phyloP scores from a whole-genome alignment of 2,888 invertebrate genomes.

The Tyria jacobaeae region DNA sequence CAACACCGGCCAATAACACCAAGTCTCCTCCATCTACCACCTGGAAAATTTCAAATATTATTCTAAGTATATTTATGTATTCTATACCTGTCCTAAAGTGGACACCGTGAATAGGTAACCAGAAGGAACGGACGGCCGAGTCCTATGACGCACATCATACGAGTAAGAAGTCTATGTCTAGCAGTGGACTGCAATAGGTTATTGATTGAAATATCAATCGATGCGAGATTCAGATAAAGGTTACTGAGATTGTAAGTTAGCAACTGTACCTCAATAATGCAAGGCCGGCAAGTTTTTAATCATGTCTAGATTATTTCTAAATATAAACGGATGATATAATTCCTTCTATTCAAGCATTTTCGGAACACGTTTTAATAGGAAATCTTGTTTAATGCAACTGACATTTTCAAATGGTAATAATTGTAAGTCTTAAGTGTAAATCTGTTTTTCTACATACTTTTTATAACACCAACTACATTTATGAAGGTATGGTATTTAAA shows the following conservation, averaged over 20 bases:
- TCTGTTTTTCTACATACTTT: background rate
- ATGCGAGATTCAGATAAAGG: background rate
- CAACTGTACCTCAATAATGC: background rate
- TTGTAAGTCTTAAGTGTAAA: background rate
- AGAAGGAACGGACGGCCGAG: background rate
- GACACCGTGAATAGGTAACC: too few relatives aligned
- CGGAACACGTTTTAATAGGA: background rate
- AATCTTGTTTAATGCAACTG: background rate
- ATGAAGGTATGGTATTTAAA: too few relatives aligned
- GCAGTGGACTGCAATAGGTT: background rate
- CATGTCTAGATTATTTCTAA: slow-evolving; percentile 1
- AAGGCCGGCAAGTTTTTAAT: slow-evolving; percentile 6
- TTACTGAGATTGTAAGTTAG: background rate
- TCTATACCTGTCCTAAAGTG: background rate
- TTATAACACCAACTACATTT: too few relatives aligned
- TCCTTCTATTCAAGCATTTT: slow-evolving; percentile 1
- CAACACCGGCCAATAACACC: slow-evolving; percentile 88
- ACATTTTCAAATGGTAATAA: background rate
- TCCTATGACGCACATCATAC: background rate
- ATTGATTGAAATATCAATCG: background rate
- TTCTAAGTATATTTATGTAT: background rate
- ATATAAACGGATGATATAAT: slow-evolving; percentile 9
- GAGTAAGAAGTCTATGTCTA: background rate
- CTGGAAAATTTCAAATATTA: slow-evolving; percentile 41
- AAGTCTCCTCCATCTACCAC: slow-evolving; percentile 64